Conservation (phyloP, 2,888 invertebrate genomes). For the Nomada fabriciana region DNA sequence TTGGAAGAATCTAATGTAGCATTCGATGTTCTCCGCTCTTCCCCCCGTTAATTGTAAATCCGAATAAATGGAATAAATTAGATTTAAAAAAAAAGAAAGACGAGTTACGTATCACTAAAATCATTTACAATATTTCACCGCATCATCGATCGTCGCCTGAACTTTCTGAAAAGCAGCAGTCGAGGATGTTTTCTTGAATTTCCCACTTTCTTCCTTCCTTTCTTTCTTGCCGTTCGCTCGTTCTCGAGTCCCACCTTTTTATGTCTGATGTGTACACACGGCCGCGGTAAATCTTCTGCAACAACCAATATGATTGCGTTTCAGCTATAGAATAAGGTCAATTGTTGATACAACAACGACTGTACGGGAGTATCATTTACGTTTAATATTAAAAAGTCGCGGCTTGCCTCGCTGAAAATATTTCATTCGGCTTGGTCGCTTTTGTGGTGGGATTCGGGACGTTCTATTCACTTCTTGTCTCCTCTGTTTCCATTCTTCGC, state of each 20-base stretch:
- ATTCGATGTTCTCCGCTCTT: no score
- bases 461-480: neutral
- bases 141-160: constrained; percentile 4
- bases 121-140: neutral
- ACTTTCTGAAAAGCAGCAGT: constrained; percentile 34
- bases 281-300: constrained; percentile 72
- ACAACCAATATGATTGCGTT: constrained; percentile 81
- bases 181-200: neutral
- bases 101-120: neutral
- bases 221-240: neutral
- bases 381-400: constrained; percentile 75
- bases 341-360: constrained; percentile 80
- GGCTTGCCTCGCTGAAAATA: constrained; percentile 75
- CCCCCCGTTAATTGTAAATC: neutral
- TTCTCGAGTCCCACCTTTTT: constrained; percentile 64
- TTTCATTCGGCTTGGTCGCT: constrained; percentile 74
- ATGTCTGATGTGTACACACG: constrained; percentile 57
- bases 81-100: neutral
- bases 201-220: no score
- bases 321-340: constrained; percentile 69
- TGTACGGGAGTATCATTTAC: constrained; percentile 66
- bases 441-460: constrained; percentile 63
- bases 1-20: neutral
- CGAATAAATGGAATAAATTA: constrained; percentile 22
- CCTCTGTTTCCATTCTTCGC: neutral